Percentiles rank a stretch among this genome's conserved stretches.
phyloP scores from a whole-genome alignment of 2,888 invertebrate species.

The Chrysomela aeneicollis region DNA sequence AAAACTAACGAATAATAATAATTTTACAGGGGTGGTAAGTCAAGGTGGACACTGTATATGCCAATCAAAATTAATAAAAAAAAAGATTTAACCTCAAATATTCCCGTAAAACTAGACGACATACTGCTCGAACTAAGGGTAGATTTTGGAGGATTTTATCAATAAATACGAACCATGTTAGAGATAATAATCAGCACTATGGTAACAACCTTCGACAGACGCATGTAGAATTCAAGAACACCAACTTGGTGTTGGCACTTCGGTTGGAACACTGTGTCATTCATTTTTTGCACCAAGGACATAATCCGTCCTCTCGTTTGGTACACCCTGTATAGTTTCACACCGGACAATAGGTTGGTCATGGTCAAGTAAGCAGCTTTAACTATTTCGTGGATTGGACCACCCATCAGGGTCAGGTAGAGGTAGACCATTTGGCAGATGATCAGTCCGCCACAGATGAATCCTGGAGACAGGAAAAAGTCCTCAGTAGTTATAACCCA shows the following conservation, averaged over 20 bases:
- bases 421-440: conserved; percentile 63
- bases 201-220: conserved; percentile 21
- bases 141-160: no score
- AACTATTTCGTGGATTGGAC: conserved; percentile 48
- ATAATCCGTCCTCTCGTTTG: conserved; percentile 20
- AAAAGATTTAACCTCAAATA: no score
- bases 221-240: conserved; percentile 10
- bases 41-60: no score
- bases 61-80: no score
- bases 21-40: no score
- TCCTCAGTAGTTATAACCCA: no score
- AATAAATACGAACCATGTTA: conserved; percentile 48
- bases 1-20: no score
- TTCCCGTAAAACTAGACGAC: no score
- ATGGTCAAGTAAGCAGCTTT: conserved; percentile 49
- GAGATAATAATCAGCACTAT: conserved; percentile 10
- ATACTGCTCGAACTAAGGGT: no score
- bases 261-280: conserved; percentile 23
- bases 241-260: conserved; percentile 8
- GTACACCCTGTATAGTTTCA: conserved; percentile 22
- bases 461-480: conserved; percentile 24
- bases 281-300: conserved; percentile 17
- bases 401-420: conserved; percentile 58
- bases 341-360: conserved; percentile 43
- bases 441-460: conserved; percentile 59